A percentile compares a stretch with the other conserved stretches of the same genome.
Evolutionary conservation across 2,113 vertebrate genomes (phyloP).

Genomic region (Dasyprocta punctata): DNA sequence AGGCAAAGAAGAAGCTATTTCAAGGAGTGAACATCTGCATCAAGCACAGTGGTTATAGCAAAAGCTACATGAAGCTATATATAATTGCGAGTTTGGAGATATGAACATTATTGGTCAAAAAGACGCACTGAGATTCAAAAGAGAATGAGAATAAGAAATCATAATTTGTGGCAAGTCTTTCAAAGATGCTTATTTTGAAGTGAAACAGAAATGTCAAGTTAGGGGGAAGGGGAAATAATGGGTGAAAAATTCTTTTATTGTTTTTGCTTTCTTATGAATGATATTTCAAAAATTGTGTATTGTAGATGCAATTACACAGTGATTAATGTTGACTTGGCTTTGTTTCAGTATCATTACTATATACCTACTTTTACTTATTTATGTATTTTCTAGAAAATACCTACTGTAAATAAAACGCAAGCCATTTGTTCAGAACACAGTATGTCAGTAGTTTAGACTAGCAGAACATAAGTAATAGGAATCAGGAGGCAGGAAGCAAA

Average conservation of each 20-base stretch:
- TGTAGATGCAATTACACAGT: background rate
- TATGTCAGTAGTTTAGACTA: background rate
- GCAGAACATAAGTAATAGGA: background rate
- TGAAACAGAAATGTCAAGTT: background rate
- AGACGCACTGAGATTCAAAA: background rate
- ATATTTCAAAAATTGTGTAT: background rate
- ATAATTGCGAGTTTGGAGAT: background rate
- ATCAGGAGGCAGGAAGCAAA: background rate
- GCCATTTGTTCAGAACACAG: background rate
- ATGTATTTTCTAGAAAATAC: slow-evolving; percentile 1
- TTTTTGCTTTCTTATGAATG: background rate
- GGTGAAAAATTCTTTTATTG: fast-evolving
- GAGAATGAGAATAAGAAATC: background rate
- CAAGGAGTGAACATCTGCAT: background rate
- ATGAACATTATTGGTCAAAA: background rate
- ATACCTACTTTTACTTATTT: background rate
- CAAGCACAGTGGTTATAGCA: background rate
- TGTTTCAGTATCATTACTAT: background rate
- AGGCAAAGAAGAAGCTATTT: background rate
- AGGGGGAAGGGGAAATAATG: fast-evolving
- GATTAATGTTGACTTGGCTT: background rate
- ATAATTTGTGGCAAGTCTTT: background rate
- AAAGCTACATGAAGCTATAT: background rate
- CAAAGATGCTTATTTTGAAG: background rate
- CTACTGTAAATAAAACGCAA: background rate